A percentile compares a stretch with the other conserved stretches of the same genome.
These are phyloP conservation scores for Pterocles burchelli DNA, from an alignment of 2,113 vertebrate genomes.

Conservation along the genomic window DNA sequence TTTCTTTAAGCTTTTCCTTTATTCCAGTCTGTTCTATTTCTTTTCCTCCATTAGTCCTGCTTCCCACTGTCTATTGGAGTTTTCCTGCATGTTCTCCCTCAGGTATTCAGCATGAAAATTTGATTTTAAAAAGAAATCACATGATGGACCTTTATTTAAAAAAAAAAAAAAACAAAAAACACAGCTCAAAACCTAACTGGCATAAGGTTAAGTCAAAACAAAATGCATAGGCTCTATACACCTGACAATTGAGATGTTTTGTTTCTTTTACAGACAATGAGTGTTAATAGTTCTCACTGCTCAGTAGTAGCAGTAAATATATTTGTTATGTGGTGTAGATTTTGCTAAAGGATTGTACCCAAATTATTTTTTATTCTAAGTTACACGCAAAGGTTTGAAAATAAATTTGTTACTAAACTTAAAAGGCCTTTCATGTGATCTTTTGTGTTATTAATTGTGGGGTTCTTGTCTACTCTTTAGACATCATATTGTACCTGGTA, in stretches of 20 bases:
- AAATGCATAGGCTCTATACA: not conserved
- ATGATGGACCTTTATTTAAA: constrained; percentile 58
- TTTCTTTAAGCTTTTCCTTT: constrained; percentile 17
- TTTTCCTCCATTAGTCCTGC: constrained; percentile 63
- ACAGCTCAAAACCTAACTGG: not conserved
- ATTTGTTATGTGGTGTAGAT: not conserved
- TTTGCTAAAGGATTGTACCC: not conserved
- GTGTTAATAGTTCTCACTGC: not conserved
- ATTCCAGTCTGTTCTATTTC: constrained; percentile 21
- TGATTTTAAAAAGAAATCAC: constrained; percentile 59
- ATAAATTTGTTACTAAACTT: too few relatives aligned
- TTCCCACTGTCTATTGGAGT: constrained; percentile 66
- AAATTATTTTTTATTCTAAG: not conserved
- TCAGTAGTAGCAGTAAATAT: not conserved
- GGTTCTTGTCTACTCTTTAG: not conserved
- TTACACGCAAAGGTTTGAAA: too few relatives aligned
- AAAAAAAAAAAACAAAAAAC: not conserved
- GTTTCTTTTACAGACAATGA: not conserved
- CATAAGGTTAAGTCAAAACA: not conserved
- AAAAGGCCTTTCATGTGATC: constrained; percentile 74
- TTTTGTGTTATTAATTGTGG: constrained; percentile 11
- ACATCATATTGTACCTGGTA: not conserved
- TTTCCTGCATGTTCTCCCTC: constrained; percentile 77
- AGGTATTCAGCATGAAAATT: constrained; percentile 66
- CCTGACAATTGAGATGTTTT: not conserved